Conservation (phyloP, 2,888 invertebrate genomes). For the Cepaea hortensis region DNA sequence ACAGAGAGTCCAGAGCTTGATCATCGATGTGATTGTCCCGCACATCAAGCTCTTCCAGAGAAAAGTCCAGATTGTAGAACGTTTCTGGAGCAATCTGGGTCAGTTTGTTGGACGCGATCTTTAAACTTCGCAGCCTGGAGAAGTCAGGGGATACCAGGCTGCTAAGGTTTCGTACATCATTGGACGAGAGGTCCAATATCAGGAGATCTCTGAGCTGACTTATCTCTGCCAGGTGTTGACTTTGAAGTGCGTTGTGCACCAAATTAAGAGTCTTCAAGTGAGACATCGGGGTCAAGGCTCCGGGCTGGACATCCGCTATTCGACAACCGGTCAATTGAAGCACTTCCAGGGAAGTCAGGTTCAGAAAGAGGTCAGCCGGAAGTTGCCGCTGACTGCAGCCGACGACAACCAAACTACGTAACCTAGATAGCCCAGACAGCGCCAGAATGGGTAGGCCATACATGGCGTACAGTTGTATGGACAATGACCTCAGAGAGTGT, state of each 20-base stretch:
- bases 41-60: constrained; percentile 23
- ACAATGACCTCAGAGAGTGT: constrained; percentile 49
- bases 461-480: constrained; percentile 43
- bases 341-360: constrained; percentile 47
- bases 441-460: constrained; percentile 52
- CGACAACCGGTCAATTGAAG: constrained; percentile 54
- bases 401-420: constrained; percentile 47
- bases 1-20: background rate
- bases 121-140: constrained; percentile 48
- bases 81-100: background rate
- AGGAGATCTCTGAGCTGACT: background rate
- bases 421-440: constrained; percentile 40
- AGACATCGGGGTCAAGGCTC: constrained; percentile 48
- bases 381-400: constrained; percentile 53
- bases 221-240: constrained; percentile 19
- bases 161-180: constrained; percentile 45
- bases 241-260: constrained; percentile 41
- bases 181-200: constrained; percentile 48
- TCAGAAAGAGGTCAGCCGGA: constrained; percentile 42
- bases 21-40: background rate
- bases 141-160: constrained; percentile 45
- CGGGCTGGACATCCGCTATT: constrained; percentile 48
- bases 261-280: constrained; percentile 50
- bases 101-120: constrained; percentile 26
- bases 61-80: constrained; percentile 24